phyloP scores from a whole-genome alignment of 2,888 invertebrate species.

The Diachrysia chrysitis region DNA sequence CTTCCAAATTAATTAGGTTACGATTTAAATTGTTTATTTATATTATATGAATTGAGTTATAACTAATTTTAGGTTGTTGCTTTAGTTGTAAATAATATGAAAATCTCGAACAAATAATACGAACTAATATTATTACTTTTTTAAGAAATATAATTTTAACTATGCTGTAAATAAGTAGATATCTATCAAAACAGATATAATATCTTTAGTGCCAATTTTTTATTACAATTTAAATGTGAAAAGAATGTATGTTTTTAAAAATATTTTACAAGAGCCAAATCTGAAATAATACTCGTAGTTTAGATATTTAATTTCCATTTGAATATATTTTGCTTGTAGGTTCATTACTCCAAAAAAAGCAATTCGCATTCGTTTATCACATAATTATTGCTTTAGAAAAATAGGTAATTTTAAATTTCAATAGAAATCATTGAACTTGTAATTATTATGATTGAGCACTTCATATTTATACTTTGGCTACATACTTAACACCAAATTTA shows the following conservation, averaged over 20 bases:
- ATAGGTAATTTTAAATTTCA: no score
- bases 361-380: no score
- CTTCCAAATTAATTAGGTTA: background rate
- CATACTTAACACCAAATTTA: no score
- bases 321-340: background rate
- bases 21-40: background rate
- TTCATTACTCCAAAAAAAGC: no score
- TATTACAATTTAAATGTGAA: conserved; percentile 52
- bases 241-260: conserved; percentile 26
- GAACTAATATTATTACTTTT: background rate
- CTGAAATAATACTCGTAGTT: conserved; percentile 60
- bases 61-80: background rate
- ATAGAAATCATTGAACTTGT: no score
- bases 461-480: no score
- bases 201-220: conserved; percentile 53
- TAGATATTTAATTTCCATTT: conserved; percentile 25
- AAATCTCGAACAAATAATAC: background rate
- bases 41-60: background rate
- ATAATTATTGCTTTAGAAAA: no score
- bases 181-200: conserved; percentile 21
- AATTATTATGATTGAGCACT: no score
- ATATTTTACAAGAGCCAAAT: conserved; percentile 41
- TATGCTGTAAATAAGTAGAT: conserved; percentile 28
- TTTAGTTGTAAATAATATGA: background rate
- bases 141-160: no score